phyloP scores from a whole-genome alignment of 2,113 vertebrate species.

The Chaetodon trifascialis region DNA sequence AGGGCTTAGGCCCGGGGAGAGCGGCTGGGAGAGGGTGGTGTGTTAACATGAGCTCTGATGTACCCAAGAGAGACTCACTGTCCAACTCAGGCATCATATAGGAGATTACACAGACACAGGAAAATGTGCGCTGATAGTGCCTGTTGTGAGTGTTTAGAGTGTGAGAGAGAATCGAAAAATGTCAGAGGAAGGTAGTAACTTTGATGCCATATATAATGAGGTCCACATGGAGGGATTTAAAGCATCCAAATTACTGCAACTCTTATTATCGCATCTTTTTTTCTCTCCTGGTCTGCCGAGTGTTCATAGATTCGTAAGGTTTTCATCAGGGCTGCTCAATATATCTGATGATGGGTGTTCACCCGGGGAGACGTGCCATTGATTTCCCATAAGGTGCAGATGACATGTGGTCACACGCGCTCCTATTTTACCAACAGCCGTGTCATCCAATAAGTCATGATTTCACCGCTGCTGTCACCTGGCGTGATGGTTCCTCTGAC shows the following conservation, averaged over 20 bases:
- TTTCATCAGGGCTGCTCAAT: conserved; percentile 71
- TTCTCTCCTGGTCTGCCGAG: background rate
- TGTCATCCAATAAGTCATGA: conserved; percentile 69
- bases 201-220: conserved; percentile 19
- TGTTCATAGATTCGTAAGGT: conserved; percentile 53
- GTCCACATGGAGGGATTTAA: conserved; percentile 9
- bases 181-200: conserved; percentile 15
- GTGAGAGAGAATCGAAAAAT: conserved; percentile 32
- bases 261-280: conserved; percentile 34
- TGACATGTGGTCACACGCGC: conserved; percentile 73
- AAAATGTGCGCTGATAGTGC: conserved; percentile 14
- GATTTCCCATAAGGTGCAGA: conserved; percentile 79
- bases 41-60: conserved; percentile 69
- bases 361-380: conserved; percentile 69
- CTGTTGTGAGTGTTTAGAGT: conserved; percentile 42
- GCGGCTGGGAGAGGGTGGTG: conserved; percentile 54
- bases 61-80: conserved; percentile 62
- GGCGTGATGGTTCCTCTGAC: conserved; percentile 7
- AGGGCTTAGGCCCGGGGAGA: conserved; percentile 62
- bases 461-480: conserved; percentile 58
- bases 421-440: conserved; percentile 73
- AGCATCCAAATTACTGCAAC: conserved; percentile 23
- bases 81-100: conserved; percentile 57
- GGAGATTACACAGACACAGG: conserved; percentile 59
- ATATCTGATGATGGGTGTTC: conserved; percentile 74